Base-by-base conservation (phyloP, 2,888 invertebrate genomes). In the Apotomis capreana region DNA sequence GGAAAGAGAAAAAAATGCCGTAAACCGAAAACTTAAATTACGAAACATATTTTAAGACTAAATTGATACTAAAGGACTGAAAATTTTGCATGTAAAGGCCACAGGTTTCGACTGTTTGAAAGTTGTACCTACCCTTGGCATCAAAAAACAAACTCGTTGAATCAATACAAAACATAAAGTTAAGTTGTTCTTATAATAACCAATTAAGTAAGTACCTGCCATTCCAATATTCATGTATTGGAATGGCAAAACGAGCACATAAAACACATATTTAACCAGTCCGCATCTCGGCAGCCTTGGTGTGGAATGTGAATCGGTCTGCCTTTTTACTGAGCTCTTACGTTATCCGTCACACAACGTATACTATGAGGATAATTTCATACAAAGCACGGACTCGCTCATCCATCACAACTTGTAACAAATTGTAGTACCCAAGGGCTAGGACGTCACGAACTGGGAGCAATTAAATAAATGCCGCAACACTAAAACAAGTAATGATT, bases 101-200 rank as follows among this genome's bases (percentile, higher is more conserved):
- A 40, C 36, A 49, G 12, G 55, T 60, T 60, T 57, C 15, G 57
- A 12, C 40, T 46, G 57, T 57, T 59, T 37, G 26, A 59, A 55
- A 51, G 46, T 26, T 15, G 26, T 70, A 70, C 61, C 70, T 70
- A 70, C 61, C 70, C 67, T 71, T 67, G 70, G 61, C 59, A 58
- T 59, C 58, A 71, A 61, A 65, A 71, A 60, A 37, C 37, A 49
- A 51, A 40, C 54, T 44, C 54, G 54, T 10, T 51, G 52, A 51
- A 54, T 64, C 54, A 55, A 55, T 64, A 55, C 54, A 12, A 37
- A 44, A 15, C 37, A 26, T 63, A 44, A 44, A 55, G 15, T 26
- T 36, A 44, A 44, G 26, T 64, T 55, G 54, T 64, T 44, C 44
- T 44, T 57, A 44, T 37, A 49, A 64, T 15, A 55, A 44, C 44